These are phyloP conservation scores for Malaclemys terrapin DNA, from an alignment of 2,113 vertebrate species.

Conservation along the genomic window DNA sequence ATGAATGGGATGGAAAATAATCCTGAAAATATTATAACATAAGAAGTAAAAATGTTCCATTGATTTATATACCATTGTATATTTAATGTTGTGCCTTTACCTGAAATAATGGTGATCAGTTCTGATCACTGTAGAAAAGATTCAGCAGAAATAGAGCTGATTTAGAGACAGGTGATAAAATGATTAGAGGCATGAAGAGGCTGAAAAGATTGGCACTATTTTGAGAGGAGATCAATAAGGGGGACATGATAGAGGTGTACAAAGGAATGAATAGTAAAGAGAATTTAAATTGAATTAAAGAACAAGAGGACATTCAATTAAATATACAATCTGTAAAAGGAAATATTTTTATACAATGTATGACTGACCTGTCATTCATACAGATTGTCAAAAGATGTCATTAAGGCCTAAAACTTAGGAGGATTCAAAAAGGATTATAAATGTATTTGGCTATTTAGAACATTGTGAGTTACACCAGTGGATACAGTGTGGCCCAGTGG, in stretches of 20 bases:
- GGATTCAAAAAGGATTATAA: neutral
- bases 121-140: neutral
- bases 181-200: neutral
- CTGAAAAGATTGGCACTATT: neutral
- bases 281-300: neutral
- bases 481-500: neutral
- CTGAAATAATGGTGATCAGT: neutral
- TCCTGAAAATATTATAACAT: slow-evolving; percentile 23
- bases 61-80: neutral
- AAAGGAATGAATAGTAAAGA: neutral
- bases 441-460: neutral
- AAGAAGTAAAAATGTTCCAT: slow-evolving; percentile 17
- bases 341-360: accelerated
- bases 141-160: neutral
- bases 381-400: neutral
- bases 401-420: neutral
- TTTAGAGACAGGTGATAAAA: neutral
- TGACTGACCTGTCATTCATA: neutral
- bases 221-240: slow-evolving; percentile 5
- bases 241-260: neutral
- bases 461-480: neutral
- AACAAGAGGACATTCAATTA: neutral
- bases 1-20: neutral
- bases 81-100: neutral
- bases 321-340: neutral